Percentiles rank a stretch among this genome's conserved stretches.
These are phyloP conservation scores for Hippocampus kuda DNA, from an alignment of 2,797 vertebrate genomes.

Conservation along the genomic window DNA sequence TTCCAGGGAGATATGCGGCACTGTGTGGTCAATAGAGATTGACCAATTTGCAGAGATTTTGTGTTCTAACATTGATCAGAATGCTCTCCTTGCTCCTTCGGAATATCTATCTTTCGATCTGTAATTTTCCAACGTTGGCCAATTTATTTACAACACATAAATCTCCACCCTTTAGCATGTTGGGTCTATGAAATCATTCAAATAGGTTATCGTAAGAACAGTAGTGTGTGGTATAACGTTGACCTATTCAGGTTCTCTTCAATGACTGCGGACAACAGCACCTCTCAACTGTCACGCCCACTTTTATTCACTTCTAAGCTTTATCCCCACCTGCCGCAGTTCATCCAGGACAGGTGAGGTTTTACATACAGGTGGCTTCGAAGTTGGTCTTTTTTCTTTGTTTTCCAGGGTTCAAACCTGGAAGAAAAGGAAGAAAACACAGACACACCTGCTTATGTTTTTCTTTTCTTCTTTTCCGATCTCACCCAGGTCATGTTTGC, in stretches of 20 bases:
- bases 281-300: slow-evolving; percentile 4
- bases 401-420: slow-evolving; percentile 25
- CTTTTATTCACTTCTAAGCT: slow-evolving; percentile 20
- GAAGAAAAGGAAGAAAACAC: slow-evolving; percentile 18
- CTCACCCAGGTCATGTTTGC: slow-evolving; percentile 22
- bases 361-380: slow-evolving; percentile 52
- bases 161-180: neutral
- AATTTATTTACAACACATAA: neutral
- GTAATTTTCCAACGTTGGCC: neutral
- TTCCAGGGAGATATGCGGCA: slow-evolving; percentile 9
- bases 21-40: slow-evolving; percentile 3
- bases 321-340: slow-evolving; percentile 28
- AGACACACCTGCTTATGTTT: slow-evolving; percentile 6
- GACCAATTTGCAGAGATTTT: slow-evolving; percentile 7
- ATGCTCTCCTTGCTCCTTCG: neutral
- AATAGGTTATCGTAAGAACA: neutral
- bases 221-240: neutral
- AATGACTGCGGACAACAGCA: neutral
- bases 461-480: slow-evolving; percentile 5
- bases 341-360: slow-evolving; percentile 35
- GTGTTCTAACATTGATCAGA: slow-evolving; percentile 17
- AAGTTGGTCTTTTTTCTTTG: slow-evolving; percentile 19
- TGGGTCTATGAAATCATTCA: neutral
- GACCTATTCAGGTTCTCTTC: slow-evolving; percentile 6
- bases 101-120: neutral